A percentile compares a stretch with the other conserved stretches of the same genome.
phyloP scores from a whole-genome alignment of 2,797 vertebrate genomes.

The Acipenser oxyrinchus region DNA sequence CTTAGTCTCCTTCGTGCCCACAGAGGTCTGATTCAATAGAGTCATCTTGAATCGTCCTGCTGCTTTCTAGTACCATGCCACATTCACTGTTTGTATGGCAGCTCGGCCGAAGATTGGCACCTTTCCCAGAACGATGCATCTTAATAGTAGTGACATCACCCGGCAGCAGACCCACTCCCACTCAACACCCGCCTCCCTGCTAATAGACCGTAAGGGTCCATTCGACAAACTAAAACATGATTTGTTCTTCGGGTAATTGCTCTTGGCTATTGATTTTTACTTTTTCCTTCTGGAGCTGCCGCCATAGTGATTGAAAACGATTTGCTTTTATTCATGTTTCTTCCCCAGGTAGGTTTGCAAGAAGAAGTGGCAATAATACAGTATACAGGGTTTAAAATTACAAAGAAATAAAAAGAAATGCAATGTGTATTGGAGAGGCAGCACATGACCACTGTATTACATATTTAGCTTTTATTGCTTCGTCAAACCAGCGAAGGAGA shows the following conservation, averaged over 20 bases:
- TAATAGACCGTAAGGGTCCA: conserved; percentile 20
- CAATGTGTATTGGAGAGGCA: background rate
- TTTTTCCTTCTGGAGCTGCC: conserved; percentile 5
- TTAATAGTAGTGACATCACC: conserved; percentile 40
- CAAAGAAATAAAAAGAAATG: background rate
- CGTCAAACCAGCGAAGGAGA: conserved; percentile 6
- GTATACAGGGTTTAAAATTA: background rate
- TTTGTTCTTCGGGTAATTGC: conserved; percentile 23
- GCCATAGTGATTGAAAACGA: no score
- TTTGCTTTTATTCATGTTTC: background rate
- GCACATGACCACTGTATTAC: background rate
- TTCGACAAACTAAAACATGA: conserved; percentile 20
- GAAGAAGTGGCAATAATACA: background rate
- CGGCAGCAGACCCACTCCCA: conserved; percentile 14
- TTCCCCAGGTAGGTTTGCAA: background rate
- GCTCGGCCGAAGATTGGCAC: conserved; percentile 27
- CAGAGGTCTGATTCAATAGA: conserved; percentile 8
- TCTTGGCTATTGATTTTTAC: conserved; percentile 16
- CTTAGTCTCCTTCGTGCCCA: background rate
- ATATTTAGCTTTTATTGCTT: background rate
- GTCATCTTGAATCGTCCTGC: conserved; percentile 17
- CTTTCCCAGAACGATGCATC: conserved; percentile 35
- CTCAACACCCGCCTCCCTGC: conserved; percentile 14
- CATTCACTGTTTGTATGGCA: conserved; percentile 17
- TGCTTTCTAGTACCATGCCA: conserved; percentile 9